These are phyloP conservation scores for Ferdinandea cuprea DNA, from an alignment of 2,888 invertebrate genomes.

Conservation along the genomic window DNA sequence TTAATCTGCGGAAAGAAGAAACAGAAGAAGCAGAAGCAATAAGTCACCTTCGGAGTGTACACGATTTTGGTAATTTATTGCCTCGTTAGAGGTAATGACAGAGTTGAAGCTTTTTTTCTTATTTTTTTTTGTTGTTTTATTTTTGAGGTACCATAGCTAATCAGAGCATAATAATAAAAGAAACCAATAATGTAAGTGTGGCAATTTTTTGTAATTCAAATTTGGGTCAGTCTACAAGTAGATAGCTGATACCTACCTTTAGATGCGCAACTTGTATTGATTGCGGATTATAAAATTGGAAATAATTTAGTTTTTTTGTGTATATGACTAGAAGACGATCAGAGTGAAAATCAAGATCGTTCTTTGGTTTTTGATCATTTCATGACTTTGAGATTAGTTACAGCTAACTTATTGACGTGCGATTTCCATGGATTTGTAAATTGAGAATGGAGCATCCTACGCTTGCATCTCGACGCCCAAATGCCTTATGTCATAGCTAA, in stretches of 20 bases:
- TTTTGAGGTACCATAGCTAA: constrained; percentile 7
- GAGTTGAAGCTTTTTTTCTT: constrained; percentile 2
- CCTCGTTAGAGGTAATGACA: constrained; percentile 14
- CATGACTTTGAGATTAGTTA: too few species aligned
- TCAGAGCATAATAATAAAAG: constrained; percentile 31
- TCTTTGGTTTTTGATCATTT: too few species aligned
- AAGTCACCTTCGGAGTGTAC: constrained; percentile 12
- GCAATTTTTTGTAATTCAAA: constrained; percentile 30
- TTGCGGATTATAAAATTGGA: background rate
- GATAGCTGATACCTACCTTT: background rate
- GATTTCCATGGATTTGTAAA: too few species aligned
- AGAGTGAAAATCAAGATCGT: too few species aligned
- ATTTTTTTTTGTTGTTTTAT: too few species aligned
- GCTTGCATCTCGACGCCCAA: too few species aligned
- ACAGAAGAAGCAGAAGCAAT: background rate
- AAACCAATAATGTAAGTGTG: constrained; percentile 16
- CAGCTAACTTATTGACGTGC: too few species aligned
- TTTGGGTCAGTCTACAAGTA: constrained; percentile 32
- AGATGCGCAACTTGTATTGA: constrained; percentile 21
- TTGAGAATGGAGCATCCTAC: too few species aligned
- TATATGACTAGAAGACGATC: background rate
- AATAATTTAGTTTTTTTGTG: background rate
- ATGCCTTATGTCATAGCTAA: too few species aligned
- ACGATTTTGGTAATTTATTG: constrained; percentile 6
- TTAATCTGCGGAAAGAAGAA: background rate